phyloP scores from a whole-genome alignment of 2,797 vertebrate genomes.

The Cossypha polioptera region DNA sequence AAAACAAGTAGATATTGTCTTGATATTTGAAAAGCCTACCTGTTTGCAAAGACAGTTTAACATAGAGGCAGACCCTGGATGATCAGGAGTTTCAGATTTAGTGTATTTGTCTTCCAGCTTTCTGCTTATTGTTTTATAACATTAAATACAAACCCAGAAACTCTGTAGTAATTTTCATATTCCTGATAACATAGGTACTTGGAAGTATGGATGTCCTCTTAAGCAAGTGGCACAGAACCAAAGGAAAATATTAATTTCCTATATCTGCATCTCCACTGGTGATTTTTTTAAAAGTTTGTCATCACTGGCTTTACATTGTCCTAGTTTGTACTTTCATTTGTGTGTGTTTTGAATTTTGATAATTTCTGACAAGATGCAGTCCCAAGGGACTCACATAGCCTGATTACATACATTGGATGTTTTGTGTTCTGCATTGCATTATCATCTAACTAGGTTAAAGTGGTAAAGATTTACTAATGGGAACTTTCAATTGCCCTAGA shows the following conservation, averaged over 20 bases:
- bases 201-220: not conserved
- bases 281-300: not conserved
- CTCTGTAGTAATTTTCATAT: not conserved
- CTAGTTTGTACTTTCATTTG: not conserved
- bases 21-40: not conserved
- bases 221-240: not conserved
- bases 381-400: not conserved
- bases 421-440: conserved; percentile 2
- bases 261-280: not conserved
- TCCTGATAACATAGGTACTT: not conserved
- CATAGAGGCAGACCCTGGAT: not conserved
- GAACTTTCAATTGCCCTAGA: conserved; percentile 25
- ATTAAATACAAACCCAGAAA: not conserved
- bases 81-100: not conserved
- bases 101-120: not conserved
- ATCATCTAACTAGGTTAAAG: conserved; percentile 29
- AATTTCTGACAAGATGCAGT: not conserved
- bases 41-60: not conserved
- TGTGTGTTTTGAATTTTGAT: not conserved
- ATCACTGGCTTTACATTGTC: not conserved
- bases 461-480: conserved; percentile 31
- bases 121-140: not conserved
- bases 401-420: not conserved
- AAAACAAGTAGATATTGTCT: not conserved
- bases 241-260: not conserved